These are phyloP conservation scores for Penaeus japonicus DNA, from an alignment of 1,140 invertebrate genomes.

Conservation along the genomic window DNA sequence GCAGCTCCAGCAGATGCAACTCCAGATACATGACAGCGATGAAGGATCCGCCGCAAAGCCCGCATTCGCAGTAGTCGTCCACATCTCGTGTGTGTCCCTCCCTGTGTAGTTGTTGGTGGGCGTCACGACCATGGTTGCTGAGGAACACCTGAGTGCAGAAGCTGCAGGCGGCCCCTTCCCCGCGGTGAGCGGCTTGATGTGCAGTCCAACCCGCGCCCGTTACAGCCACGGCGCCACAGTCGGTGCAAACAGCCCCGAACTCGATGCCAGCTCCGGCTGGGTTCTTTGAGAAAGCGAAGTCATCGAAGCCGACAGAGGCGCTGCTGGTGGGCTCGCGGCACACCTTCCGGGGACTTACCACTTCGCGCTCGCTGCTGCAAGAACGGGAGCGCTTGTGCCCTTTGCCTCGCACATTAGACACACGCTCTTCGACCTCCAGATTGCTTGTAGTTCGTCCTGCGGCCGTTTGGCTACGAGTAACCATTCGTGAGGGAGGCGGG, in stretches of 20 bases:
- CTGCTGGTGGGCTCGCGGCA: not conserved
- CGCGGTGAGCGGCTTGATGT: slow-evolving; percentile 28
- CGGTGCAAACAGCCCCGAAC: slow-evolving; percentile 16
- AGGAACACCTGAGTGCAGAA: slow-evolving; percentile 33
- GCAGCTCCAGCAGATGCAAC: slow-evolving; percentile 37
- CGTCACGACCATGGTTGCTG: slow-evolving; percentile 7
- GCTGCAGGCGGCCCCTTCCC: slow-evolving; percentile 8
- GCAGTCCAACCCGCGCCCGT: slow-evolving; percentile 15
- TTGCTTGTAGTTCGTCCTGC: not conserved
- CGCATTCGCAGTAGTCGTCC: slow-evolving; percentile 41
- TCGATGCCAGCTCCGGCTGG: slow-evolving; percentile 25
- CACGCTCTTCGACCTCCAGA: not conserved
- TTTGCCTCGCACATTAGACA: not conserved
- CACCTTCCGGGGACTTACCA: not conserved
- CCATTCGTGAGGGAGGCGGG: slow-evolving; percentile 32
- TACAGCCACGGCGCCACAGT: slow-evolving; percentile 29
- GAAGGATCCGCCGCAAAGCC: slow-evolving; percentile 36
- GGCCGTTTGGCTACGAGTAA: slow-evolving; percentile 44
- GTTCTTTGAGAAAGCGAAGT: slow-evolving; percentile 27
- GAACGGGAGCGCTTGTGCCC: too few species aligned
- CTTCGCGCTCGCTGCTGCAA: not conserved
- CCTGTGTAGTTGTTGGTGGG: slow-evolving; percentile 26
- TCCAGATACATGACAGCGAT: slow-evolving; percentile 35
- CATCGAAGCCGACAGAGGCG: not conserved
- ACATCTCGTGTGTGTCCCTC: slow-evolving; percentile 24